Conservation (phyloP, 2,888 invertebrate species). For the Andrena chrysosceles region DNA sequence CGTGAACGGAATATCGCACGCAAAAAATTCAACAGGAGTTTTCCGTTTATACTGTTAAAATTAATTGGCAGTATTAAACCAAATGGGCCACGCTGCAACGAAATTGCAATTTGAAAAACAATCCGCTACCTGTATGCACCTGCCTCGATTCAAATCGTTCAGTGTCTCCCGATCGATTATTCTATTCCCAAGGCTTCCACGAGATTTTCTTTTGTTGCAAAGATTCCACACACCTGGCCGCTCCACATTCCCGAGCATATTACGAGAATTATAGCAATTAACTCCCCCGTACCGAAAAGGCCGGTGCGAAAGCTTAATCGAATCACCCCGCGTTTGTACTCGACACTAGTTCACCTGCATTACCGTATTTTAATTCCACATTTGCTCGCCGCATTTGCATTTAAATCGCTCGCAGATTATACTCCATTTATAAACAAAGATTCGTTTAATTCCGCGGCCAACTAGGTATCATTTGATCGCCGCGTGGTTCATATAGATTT, state of each 20-base stretch:
- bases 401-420: not conserved
- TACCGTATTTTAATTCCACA: slow-evolving; percentile 7
- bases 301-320: not conserved
- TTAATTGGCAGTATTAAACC: not conserved
- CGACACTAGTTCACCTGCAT: not conserved
- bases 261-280: not conserved
- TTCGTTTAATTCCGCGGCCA: slow-evolving; percentile 2
- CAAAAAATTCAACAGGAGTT: not conserved
- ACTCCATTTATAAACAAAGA: not conserved
- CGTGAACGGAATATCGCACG: not conserved
- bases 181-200: too few relatives aligned
- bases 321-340: not conserved
- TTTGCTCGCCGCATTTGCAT: not conserved
- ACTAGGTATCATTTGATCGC: not conserved
- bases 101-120: not conserved
- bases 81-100: not conserved
- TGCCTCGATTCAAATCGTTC: not conserved
- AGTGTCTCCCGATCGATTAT: not conserved
- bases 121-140: not conserved
- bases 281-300: not conserved
- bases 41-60: not conserved
- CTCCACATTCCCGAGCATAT: not conserved
- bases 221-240: not conserved
- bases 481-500: not conserved
- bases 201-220: too few relatives aligned